Evolutionary conservation across 2,797 vertebrate species (phyloP).

Genomic region (Karalla daura): DNA sequence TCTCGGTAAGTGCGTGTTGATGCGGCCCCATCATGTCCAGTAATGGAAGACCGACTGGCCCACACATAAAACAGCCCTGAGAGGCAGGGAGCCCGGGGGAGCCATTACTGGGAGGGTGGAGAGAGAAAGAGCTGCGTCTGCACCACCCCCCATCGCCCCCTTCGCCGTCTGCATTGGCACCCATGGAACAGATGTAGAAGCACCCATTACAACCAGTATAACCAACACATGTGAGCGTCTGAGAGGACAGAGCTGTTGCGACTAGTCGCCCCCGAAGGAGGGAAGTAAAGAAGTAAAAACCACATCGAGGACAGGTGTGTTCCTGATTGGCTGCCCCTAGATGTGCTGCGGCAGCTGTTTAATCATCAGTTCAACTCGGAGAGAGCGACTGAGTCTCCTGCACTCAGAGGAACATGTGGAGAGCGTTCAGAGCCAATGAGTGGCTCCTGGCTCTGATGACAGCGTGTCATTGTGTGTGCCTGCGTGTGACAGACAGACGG

Average conservation of each 20-base stretch:
- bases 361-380: slow-evolving; percentile 52
- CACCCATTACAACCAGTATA: not conserved
- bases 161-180: not conserved
- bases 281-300: not conserved
- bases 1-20: slow-evolving; percentile 37
- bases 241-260: not conserved
- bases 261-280: too few species aligned
- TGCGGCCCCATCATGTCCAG: slow-evolving; percentile 53
- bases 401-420: too few species aligned
- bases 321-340: not conserved
- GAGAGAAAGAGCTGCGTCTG: slow-evolving; percentile 52
- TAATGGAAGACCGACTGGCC: slow-evolving; percentile 66
- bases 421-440: slow-evolving; percentile 47
- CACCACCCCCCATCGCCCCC: slow-evolving; percentile 10
- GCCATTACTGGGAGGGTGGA: slow-evolving; percentile 53
- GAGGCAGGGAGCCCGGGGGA: slow-evolving; percentile 45
- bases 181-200: not conserved
- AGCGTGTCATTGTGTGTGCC: not conserved
- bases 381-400: slow-evolving; percentile 10
- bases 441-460: not conserved
- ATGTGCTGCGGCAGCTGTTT: slow-evolving; percentile 27
- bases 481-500: not conserved
- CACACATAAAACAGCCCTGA: slow-evolving; percentile 60
- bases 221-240: not conserved
- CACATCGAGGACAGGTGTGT: not conserved